A percentile compares a stretch with the other conserved stretches of the same genome.
These are phyloP conservation scores for Sitta europaea DNA, from an alignment of 2,113 vertebrate genomes.

Conservation along the genomic window DNA sequence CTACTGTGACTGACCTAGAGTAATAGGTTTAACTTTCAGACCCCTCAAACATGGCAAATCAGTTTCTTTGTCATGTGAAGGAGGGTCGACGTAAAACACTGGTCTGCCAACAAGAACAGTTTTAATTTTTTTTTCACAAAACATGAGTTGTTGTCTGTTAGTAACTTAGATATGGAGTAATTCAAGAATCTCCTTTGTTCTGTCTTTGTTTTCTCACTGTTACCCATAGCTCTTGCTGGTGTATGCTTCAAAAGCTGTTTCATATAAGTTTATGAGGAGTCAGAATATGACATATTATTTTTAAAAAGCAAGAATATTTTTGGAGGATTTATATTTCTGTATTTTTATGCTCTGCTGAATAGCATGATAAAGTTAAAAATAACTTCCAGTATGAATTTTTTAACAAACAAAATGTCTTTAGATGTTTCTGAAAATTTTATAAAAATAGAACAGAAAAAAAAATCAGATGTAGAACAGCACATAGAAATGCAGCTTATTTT, in stretches of 20 bases:
- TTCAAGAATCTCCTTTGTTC: not conserved
- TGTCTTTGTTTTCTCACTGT: not conserved
- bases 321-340: not conserved
- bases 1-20: not conserved
- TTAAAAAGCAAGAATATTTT: not conserved
- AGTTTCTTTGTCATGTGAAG: not conserved
- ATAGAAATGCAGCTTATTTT: not conserved
- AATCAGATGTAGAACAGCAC: not conserved
- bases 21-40: not conserved
- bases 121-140: not conserved
- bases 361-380: constrained; percentile 37
- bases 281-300: not conserved
- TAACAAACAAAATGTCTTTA: constrained; percentile 4
- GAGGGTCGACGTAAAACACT: not conserved
- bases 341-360: not conserved
- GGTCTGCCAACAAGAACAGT: not conserved
- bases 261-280: not conserved
- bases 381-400: constrained; percentile 32
- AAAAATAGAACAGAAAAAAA: constrained; percentile 9
- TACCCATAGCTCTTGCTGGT: not conserved
- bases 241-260: not conserved
- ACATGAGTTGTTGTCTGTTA: not conserved
- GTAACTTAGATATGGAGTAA: not conserved
- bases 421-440: not conserved
- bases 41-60: not conserved